A percentile compares a stretch with the other conserved stretches of the same genome.
Conservation (phyloP, 2,797 vertebrate species). For the Pipistrellus pipistrellus region DNA sequence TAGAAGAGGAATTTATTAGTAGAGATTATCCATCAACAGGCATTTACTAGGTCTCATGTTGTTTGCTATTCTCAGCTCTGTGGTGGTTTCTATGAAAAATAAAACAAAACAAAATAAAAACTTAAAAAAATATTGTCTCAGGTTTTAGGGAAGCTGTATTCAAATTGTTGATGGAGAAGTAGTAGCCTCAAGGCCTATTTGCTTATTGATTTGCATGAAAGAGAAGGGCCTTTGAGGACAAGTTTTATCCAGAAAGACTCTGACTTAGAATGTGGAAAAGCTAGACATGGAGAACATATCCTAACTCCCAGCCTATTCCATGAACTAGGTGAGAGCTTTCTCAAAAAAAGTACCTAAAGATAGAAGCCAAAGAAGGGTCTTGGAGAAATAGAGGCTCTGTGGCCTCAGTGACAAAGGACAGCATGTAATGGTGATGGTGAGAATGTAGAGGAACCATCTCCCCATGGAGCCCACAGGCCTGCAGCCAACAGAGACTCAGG, state of each 20-base stretch:
- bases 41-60: background rate
- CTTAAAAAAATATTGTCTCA: background rate
- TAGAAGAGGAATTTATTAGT: background rate
- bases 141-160: background rate
- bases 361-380: background rate
- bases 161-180: background rate
- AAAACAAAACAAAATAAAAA: background rate
- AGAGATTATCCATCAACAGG: background rate
- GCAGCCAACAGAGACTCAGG: background rate
- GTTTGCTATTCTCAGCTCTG: background rate
- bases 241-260: background rate
- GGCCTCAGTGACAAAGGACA: background rate
- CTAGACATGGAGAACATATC: background rate
- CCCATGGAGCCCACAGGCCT: background rate
- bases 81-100: background rate
- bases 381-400: background rate
- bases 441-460: background rate
- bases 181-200: background rate
- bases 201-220: background rate
- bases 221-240: background rate
- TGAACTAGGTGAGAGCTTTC: background rate
- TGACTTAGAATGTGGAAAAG: background rate
- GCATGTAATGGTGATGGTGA: background rate
- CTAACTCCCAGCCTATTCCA: background rate
- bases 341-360: background rate